Evolutionary conservation across 1,140 invertebrate genomes (phyloP).

Genomic region (Coptotermes formosanus): DNA sequence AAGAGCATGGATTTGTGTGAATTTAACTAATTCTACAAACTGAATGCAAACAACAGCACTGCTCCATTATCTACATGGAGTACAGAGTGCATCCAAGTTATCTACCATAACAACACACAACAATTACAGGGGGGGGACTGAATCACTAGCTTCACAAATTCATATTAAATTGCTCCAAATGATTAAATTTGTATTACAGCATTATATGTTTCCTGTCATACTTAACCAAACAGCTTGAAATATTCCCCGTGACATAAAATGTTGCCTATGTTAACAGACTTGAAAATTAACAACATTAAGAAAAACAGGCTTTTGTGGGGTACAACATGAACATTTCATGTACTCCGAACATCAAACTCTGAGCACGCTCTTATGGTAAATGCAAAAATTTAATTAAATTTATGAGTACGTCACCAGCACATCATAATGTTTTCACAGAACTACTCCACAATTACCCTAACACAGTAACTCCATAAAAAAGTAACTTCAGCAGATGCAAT

Average conservation of each 20-base stretch:
- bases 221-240: not conserved
- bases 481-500: too few relatives aligned
- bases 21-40: not conserved
- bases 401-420: too few relatives aligned
- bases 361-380: too few relatives aligned
- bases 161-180: not conserved
- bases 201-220: not conserved
- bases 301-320: too few relatives aligned
- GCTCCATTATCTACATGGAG: slow-evolving; percentile 27
- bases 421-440: too few relatives aligned
- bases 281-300: too few relatives aligned
- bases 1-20: slow-evolving; percentile 20
- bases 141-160: not conserved
- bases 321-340: too few relatives aligned
- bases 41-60: slow-evolving; percentile 30
- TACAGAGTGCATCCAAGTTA: slow-evolving; percentile 25
- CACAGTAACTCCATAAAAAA: too few relatives aligned
- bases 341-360: too few relatives aligned
- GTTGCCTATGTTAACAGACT: too few relatives aligned
- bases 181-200: not conserved
- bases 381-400: too few relatives aligned
- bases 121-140: not conserved
- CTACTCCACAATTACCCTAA: too few relatives aligned
- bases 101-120: not conserved
- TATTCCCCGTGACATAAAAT: not conserved